Conservation (phyloP, 2,113 vertebrate species). For the Notothenia rossii region DNA sequence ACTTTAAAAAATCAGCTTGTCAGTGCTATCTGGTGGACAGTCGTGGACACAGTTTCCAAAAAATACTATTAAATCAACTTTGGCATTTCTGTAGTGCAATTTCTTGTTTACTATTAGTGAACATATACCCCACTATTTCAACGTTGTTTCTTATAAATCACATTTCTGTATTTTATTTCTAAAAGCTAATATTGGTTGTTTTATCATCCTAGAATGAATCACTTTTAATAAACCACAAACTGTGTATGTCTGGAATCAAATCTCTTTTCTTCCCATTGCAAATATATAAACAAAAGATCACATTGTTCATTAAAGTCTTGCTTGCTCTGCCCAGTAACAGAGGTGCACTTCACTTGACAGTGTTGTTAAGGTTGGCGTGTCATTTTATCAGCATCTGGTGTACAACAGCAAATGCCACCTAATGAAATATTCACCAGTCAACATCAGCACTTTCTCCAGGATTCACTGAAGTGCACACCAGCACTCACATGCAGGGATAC, state of each 20-base stretch:
- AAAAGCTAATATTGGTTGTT: neutral
- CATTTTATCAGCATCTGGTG: neutral
- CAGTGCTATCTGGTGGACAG: neutral
- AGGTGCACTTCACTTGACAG: neutral
- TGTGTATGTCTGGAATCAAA: neutral
- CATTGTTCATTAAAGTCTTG: too few species aligned
- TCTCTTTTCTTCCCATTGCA: neutral
- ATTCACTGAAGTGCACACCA: neutral
- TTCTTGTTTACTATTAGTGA: neutral
- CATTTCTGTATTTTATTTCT: neutral
- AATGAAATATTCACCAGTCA: constrained; percentile 3
- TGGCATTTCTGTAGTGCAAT: neutral
- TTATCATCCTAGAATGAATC: neutral
- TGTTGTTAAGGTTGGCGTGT: neutral
- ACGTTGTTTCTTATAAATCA: neutral
- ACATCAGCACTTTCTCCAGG: neutral
- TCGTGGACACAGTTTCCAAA: neutral
- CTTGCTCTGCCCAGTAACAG: neutral
- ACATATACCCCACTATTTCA: neutral
- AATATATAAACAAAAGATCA: too few species aligned
- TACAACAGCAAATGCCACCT: neutral
- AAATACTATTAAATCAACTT: neutral
- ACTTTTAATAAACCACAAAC: neutral
- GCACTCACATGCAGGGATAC: neutral
- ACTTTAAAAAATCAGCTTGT: neutral